Conservation (phyloP, 1,140 invertebrate genomes). For the Cotesia vestalis region DNA sequence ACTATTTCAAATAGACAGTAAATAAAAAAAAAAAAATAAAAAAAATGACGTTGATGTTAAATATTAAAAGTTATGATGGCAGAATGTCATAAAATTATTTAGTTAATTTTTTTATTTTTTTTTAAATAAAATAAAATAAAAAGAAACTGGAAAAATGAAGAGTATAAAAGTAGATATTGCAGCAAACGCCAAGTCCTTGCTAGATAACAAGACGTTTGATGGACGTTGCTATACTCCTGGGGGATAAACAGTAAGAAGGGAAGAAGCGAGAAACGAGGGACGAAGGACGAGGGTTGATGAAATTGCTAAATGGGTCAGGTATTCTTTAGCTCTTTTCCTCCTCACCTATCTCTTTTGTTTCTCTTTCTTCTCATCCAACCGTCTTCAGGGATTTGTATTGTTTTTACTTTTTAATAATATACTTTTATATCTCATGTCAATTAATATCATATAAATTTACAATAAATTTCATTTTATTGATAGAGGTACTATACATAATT, state of each 20-base stretch:
- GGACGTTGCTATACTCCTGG: slow-evolving; percentile 60
- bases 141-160: neutral
- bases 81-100: neutral
- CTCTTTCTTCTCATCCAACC: slow-evolving; percentile 10
- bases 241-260: slow-evolving; percentile 39
- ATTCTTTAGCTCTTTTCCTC: slow-evolving; percentile 16
- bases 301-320: slow-evolving; percentile 53
- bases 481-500: no score
- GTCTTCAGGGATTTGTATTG: no score
- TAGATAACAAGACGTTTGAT: slow-evolving; percentile 62
- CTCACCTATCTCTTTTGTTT: neutral
- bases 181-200: neutral
- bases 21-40: no score
- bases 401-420: no score
- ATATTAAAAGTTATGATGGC: no score
- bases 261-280: no score
- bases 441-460: no score
- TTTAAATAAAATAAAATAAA: neutral
- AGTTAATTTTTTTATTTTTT: neutral
- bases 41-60: no score
- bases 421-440: no score
- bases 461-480: no score
- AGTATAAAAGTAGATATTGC: neutral
- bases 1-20: no score
- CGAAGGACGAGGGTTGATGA: slow-evolving; percentile 42